Evolutionary conservation across 2,888 invertebrate genomes (phyloP).

Genomic region (Cerastis rubricosa): DNA sequence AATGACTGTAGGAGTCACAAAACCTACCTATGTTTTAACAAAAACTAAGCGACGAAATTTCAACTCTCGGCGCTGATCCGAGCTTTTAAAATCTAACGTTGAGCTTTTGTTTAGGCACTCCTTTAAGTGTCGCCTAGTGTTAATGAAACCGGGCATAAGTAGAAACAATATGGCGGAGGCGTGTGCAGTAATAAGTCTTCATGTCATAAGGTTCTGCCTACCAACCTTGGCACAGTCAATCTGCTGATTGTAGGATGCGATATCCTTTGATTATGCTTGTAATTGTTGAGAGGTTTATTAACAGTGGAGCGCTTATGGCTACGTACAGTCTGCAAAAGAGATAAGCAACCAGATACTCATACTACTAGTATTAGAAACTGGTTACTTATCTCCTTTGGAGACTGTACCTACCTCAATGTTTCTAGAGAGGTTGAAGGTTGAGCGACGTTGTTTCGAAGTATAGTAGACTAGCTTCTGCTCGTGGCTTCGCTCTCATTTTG

Average conservation of each 20-base stretch:
- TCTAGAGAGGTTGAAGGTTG: conserved; percentile 10
- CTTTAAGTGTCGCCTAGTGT: not conserved
- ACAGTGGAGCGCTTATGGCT: not conserved
- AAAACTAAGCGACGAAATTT: not conserved
- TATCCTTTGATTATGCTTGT: conserved; percentile 38
- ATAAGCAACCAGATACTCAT: too few species aligned
- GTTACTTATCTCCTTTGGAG: too few species aligned
- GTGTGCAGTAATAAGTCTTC: conserved; percentile 48
- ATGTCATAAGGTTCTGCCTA: conserved; percentile 15
- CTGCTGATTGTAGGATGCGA: conserved; percentile 31
- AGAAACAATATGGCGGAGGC: conserved; percentile 54
- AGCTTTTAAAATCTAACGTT: not conserved
- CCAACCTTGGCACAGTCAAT: conserved; percentile 59
- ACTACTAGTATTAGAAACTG: too few species aligned
- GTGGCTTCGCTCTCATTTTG: too few species aligned
- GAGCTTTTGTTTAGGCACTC: not conserved
- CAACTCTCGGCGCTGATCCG: not conserved
- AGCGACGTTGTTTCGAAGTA: not conserved
- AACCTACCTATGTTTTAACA: not conserved
- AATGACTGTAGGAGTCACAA: conserved; percentile 42
- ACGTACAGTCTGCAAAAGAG: too few species aligned
- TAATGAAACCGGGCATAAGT: not conserved
- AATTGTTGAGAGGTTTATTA: conserved; percentile 12
- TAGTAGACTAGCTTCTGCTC: not conserved
- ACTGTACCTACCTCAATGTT: not conserved